Base-by-base conservation (phyloP, 1,140 invertebrate genomes). In the Drepana arcuata region DNA sequence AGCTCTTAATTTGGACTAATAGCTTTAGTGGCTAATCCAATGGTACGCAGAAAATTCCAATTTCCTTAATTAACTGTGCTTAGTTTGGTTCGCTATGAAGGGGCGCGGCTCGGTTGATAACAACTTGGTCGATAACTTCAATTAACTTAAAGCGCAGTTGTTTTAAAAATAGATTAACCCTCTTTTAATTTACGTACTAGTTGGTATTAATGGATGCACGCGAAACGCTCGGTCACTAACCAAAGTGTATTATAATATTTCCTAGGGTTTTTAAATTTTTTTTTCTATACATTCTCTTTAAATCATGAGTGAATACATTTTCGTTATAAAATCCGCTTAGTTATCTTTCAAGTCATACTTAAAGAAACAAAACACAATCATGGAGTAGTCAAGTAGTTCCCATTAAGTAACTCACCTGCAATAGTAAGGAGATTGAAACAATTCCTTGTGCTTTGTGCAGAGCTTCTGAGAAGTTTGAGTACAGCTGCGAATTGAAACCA, bases 401-500 rank as follows among this genome's bases (percentile, higher is more conserved):
- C n/a, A n/a, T n/a, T n/a, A n/a, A n/a, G n/a, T n/a, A n/a, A n/a
- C 54, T 84, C 86, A 96, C 94, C 89, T 95, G 93, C 48, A 96
- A 83, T 32, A 97, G 86, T 43, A 97, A 86, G 32, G 94, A 94
- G 56, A 96, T 89, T 21, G 91, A 93, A 30, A 95, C 93, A 58
- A 96, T 91, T 49, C 95, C 95, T 82, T 96, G 94, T 40, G 94
- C 92, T 80, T 91, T 90, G 70, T 94, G 91, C 42, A 94, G 83
- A 34, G 95, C 94, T 75, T 95, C 93, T 23, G 93, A 92, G 84
- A 95, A 93, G 85, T 96, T 96, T 57, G 91, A 89, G 85, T 96
- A 97, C 34, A 97, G 86, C 74, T 96, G 93, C 38, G 93, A 94
- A 85, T 97, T 97, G 88, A 95, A 97, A 55, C 94, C 93, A 79